A percentile compares a stretch with the other conserved stretches of the same genome.
Conservation (phyloP, 1,140 invertebrate species). For the Drosophila melanica region DNA sequence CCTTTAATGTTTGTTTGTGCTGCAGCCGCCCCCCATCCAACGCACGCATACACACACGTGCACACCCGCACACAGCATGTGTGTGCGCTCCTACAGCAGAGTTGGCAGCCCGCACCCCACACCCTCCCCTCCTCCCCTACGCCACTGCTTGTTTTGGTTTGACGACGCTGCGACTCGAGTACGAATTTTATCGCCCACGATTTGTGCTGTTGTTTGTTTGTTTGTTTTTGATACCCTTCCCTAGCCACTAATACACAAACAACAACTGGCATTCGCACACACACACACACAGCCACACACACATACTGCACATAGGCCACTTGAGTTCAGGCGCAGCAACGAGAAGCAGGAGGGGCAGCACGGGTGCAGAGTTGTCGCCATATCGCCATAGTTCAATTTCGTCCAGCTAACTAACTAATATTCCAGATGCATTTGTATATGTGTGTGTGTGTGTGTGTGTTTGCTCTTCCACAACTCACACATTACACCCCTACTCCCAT, state of each 20-base stretch:
- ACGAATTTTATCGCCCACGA: conserved; percentile 77
- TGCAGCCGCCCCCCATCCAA: not conserved
- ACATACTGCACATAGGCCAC: conserved; percentile 36
- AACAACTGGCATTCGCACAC: conserved; percentile 22
- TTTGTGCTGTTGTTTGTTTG: conserved; percentile 58
- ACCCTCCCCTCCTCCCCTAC: not conserved
- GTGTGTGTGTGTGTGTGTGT: conserved; percentile 24
- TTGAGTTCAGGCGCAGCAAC: conserved; percentile 32
- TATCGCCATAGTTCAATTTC: conserved; percentile 27
- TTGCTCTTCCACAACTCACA: conserved; percentile 1
- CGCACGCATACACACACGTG: not conserved
- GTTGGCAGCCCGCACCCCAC: not conserved
- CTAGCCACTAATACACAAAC: conserved; percentile 34
- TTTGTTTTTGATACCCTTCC: conserved; percentile 72
- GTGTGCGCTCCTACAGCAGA: not conserved
- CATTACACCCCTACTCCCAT: not conserved
- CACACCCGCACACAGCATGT: not conserved
- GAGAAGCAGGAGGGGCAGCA: not conserved
- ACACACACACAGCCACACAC: conserved; percentile 26
- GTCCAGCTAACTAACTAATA: conserved; percentile 32
- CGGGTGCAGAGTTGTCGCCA: conserved; percentile 23
- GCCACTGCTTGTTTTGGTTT: conserved; percentile 25
- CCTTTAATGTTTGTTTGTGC: conserved; percentile 6
- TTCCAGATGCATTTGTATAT: conserved; percentile 24
- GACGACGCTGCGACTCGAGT: conserved; percentile 52